Percentiles rank a stretch among this genome's conserved stretches.
Evolutionary conservation across 1,140 invertebrate species (phyloP).

Genomic region (Monochamus saltuarius): DNA sequence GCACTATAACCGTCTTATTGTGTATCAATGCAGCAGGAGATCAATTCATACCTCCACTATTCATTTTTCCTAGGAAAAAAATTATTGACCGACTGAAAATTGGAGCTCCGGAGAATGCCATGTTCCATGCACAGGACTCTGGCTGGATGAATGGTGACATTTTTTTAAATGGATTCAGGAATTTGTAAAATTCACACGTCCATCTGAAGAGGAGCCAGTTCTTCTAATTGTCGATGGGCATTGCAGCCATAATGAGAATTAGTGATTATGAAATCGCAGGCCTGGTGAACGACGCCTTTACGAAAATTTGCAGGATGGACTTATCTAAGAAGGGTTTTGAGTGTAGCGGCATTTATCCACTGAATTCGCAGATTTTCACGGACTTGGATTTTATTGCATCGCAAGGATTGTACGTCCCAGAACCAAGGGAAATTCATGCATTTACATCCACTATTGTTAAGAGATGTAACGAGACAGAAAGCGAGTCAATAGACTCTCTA

Average conservation of each 20-base stretch:
- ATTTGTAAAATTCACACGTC: neutral
- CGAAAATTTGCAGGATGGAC: slow-evolving; percentile 10
- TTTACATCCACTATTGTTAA: too few relatives aligned
- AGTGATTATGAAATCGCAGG: slow-evolving; percentile 4
- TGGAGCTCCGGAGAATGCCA: neutral
- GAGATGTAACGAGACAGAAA: too few relatives aligned
- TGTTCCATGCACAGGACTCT: neutral
- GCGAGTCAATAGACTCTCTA: too few relatives aligned
- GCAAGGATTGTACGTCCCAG: too few relatives aligned
- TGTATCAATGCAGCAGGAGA: too few relatives aligned
- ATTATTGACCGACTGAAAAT: neutral
- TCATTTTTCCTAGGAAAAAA: neutral
- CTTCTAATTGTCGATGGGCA: neutral
- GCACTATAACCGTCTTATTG: too few relatives aligned
- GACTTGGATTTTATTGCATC: too few relatives aligned
- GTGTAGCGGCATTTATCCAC: neutral
- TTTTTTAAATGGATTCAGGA: neutral
- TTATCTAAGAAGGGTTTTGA: slow-evolving; percentile 5
- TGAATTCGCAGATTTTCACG: too few relatives aligned
- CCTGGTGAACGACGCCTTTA: slow-evolving; percentile 13
- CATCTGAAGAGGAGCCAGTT: neutral
- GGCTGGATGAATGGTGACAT: neutral
- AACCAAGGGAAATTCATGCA: too few relatives aligned
- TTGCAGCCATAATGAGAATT: neutral
- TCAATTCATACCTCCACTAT: too few relatives aligned